Evolutionary conservation across 2,113 vertebrate species (phyloP).

Genomic region (Pycnonotus jocosus): DNA sequence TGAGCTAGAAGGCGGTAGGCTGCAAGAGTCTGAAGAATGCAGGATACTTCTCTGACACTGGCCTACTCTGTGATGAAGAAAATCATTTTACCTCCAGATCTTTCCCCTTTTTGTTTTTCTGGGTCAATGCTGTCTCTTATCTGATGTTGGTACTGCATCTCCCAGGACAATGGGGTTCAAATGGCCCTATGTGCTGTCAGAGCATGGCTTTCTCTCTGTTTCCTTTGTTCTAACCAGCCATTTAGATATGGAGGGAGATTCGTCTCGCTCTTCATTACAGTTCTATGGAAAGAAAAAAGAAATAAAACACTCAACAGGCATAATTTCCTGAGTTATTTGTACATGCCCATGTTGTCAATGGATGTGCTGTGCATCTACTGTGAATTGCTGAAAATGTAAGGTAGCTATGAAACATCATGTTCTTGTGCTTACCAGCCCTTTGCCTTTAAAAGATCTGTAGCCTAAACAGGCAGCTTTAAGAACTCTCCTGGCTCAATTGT

Average conservation of each 20-base stretch:
- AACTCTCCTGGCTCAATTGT: constrained; percentile 50
- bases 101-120: neutral
- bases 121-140: neutral
- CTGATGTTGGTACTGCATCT: neutral
- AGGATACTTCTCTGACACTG: neutral
- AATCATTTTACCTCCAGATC: neutral
- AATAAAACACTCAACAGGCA: neutral
- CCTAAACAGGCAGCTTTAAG: constrained; percentile 46
- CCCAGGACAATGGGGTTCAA: neutral
- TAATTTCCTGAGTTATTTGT: neutral
- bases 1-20: neutral
- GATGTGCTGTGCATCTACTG: neutral
- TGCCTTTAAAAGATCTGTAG: constrained; percentile 41
- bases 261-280: neutral
- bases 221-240: neutral
- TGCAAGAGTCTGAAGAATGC: neutral
- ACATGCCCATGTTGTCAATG: neutral
- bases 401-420: neutral
- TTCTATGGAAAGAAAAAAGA: neutral
- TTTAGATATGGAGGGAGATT: neutral
- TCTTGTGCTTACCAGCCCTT: neutral
- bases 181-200: neutral
- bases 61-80: neutral
- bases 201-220: neutral
- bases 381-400: constrained; percentile 2